Evolutionary conservation across 2,113 vertebrate species (phyloP).

Genomic region (Sclerurus mexicanus): DNA sequence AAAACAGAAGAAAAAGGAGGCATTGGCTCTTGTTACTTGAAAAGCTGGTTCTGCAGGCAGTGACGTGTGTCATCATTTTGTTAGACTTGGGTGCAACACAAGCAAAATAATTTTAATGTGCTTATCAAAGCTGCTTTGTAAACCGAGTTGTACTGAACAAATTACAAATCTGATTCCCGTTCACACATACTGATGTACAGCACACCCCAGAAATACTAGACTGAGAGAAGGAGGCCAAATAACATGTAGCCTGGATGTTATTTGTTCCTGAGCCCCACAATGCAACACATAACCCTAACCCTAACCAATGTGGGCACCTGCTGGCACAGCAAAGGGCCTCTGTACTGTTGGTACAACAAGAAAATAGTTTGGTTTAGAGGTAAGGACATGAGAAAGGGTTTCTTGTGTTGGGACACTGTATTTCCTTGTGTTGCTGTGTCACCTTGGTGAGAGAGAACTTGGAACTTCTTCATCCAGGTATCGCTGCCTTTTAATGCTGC

Average conservation of each 20-base stretch:
- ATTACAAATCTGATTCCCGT: not conserved
- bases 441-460: not conserved
- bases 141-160: not conserved
- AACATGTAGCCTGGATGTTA: not conserved
- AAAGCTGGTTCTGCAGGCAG: not conserved
- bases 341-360: not conserved
- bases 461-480: not conserved
- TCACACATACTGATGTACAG: not conserved
- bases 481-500: not conserved
- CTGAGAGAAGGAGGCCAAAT: not conserved
- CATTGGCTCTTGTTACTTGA: not conserved
- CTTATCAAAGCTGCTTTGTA: not conserved
- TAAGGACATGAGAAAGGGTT: not conserved
- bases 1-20: not conserved
- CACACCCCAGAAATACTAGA: not conserved
- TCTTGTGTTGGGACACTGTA: not conserved
- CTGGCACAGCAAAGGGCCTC: not conserved
- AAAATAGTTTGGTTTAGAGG: not conserved
- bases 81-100: not conserved
- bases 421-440: not conserved
- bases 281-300: no score
- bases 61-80: rapidly evolving
- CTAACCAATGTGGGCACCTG: not conserved
- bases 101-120: not conserved
- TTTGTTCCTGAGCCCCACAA: not conserved